Conservation (phyloP, 1,140 invertebrate species). For the Calephelis nemesis region DNA sequence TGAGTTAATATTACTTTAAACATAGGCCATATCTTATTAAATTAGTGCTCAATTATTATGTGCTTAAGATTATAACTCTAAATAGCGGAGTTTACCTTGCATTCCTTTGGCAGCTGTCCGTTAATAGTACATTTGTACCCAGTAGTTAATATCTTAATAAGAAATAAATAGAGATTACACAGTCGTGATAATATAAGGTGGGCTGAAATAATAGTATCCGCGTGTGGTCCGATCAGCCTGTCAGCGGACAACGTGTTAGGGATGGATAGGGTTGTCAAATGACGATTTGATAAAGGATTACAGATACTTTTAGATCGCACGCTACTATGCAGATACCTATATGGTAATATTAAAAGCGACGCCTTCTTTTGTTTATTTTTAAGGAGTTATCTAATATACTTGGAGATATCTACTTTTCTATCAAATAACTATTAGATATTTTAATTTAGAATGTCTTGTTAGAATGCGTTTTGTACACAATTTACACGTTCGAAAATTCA, state of each 20-base stretch:
- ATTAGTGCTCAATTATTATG: constrained; percentile 1
- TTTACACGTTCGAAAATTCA: no score
- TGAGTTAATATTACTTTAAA: no score
- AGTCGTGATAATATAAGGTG: constrained; percentile 42
- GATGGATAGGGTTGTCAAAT: constrained; percentile 1
- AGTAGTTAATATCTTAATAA: constrained; percentile 73
- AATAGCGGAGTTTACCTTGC: constrained; percentile 1
- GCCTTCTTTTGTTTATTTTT: no score
- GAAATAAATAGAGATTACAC: constrained; percentile 68
- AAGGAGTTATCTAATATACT: no score
- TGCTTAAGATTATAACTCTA: neutral
- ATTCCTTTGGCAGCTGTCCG: constrained; percentile 29
- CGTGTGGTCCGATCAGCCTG: constrained; percentile 58
- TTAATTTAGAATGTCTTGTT: no score
- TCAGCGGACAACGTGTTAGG: constrained; percentile 25
- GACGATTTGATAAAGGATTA: neutral
- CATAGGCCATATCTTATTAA: neutral
- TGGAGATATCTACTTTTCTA: no score
- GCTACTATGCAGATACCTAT: no score
- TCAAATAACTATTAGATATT: no score
- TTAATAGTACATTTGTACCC: constrained; percentile 59
- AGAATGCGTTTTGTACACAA: no score
- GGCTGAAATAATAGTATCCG: constrained; percentile 39
- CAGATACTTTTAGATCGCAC: no score
- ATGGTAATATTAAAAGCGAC: no score